Percentiles rank a stretch among this genome's conserved stretches.
Conservation (phyloP, 2,888 invertebrate genomes). For the Auanema freiburgensis region DNA sequence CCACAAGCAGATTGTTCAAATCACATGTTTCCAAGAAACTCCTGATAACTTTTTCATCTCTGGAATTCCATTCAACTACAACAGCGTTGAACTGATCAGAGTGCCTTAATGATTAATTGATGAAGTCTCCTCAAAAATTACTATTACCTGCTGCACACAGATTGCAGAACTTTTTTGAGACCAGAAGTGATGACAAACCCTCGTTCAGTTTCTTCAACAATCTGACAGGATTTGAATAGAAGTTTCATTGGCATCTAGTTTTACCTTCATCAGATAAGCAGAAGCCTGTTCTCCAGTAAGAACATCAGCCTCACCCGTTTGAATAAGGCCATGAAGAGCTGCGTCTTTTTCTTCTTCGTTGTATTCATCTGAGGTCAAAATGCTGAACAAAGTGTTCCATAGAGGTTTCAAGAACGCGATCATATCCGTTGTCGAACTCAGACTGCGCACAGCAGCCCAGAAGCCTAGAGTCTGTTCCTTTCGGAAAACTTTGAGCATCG, state of each 20-base stretch:
- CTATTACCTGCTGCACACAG: neutral
- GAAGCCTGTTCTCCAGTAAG: conserved; percentile 10
- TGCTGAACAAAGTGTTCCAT: conserved; percentile 40
- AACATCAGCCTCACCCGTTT: neutral
- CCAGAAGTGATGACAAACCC: neutral
- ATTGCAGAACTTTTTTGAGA: neutral
- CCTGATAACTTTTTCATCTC: conserved; percentile 25
- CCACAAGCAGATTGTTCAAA: conserved; percentile 18
- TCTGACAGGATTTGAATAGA: neutral
- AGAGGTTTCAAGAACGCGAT: conserved; percentile 37
- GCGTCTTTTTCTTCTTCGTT: conserved; percentile 8
- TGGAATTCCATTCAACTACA: conserved; percentile 32
- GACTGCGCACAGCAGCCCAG: conserved; percentile 17
- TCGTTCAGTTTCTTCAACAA: neutral
- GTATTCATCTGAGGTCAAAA: conserved; percentile 10
- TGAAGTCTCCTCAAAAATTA: neutral
- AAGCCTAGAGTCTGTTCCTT: conserved; percentile 28
- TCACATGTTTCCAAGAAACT: conserved; percentile 17
- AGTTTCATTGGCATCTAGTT: neutral
- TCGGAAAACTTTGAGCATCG: conserved; percentile 34
- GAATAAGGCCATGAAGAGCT: conserved; percentile 1
- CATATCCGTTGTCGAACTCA: conserved; percentile 32
- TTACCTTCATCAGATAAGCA: conserved; percentile 8
- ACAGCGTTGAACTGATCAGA: conserved; percentile 35
- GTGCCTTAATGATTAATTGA: conserved; percentile 21